phyloP scores from a whole-genome alignment of 1,140 invertebrate genomes.

The Brachionus sp. region DNA sequence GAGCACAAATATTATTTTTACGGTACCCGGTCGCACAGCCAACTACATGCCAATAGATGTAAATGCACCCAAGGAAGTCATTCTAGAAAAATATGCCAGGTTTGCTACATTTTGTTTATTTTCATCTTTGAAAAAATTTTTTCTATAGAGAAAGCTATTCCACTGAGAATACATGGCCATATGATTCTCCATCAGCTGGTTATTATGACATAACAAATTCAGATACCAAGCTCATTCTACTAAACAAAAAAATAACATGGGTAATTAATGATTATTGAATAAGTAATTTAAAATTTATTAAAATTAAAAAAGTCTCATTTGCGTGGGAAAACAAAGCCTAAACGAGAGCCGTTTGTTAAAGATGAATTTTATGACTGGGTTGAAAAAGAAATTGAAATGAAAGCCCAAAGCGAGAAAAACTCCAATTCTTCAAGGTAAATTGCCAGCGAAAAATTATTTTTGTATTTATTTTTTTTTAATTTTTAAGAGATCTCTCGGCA shows the following conservation, averaged over 20 bases:
- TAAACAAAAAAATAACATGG: conserved; percentile 25
- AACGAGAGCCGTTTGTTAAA: conserved; percentile 28
- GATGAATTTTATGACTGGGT: conserved; percentile 38
- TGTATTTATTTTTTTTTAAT: background rate
- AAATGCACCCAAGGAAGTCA: background rate
- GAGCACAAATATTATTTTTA: conserved; percentile 29
- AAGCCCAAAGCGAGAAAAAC: background rate
- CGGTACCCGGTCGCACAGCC: conserved; percentile 13
- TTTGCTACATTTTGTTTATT: background rate
- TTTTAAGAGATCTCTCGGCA: background rate
- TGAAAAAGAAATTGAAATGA: conserved; percentile 39
- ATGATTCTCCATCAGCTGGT: conserved; percentile 25
- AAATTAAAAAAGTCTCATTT: background rate
- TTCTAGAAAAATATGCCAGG: conserved; percentile 33
- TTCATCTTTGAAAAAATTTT: background rate
- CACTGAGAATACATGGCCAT: conserved; percentile 24
- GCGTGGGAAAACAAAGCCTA: conserved; percentile 12
- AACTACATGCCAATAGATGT: conserved; percentile 40
- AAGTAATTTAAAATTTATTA: background rate
- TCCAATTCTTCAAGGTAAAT: background rate
- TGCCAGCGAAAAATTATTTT: background rate
- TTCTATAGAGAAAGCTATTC: background rate
- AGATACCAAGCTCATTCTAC: conserved; percentile 4
- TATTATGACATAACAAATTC: conserved; percentile 33
- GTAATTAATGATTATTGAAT: background rate